phyloP scores from a whole-genome alignment of 2,888 invertebrate species.

The Phlogophora meticulosa region DNA sequence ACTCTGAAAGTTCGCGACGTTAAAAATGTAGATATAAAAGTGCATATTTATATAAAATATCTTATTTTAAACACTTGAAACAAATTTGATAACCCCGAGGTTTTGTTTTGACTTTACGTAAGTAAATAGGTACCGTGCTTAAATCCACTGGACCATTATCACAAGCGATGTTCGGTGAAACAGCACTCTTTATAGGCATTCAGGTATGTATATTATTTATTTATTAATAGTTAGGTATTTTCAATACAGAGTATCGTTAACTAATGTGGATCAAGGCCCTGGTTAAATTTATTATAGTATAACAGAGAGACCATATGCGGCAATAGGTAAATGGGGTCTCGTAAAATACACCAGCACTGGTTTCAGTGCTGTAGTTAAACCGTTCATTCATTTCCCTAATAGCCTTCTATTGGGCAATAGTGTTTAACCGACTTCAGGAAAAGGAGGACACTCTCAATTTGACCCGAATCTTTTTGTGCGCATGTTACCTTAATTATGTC shows the following conservation, averaged over 20 bases:
- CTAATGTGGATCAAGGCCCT: conserved; percentile 23
- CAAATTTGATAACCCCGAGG: conserved; percentile 38
- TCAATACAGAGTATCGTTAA: conserved; percentile 25
- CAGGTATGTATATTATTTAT: conserved; percentile 24
- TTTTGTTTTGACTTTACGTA: conserved; percentile 13
- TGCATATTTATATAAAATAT: not conserved
- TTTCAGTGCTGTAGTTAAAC: no score
- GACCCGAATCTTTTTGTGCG: no score
- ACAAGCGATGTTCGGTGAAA: conserved; percentile 25
- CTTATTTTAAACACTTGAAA: not conserved
- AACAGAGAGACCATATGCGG: not conserved
- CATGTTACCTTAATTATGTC: no score
- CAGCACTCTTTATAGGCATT: conserved; percentile 20
- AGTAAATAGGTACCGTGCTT: conserved; percentile 25
- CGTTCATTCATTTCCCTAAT: conserved; percentile 3
- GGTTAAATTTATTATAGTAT: not conserved
- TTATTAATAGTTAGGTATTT: conserved; percentile 14
- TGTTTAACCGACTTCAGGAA: conserved; percentile 5
- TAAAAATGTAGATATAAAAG: not conserved
- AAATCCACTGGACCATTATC: not conserved
- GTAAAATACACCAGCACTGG: not conserved
- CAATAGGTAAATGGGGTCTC: not conserved
- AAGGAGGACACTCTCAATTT: no score
- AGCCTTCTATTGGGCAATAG: conserved; percentile 1
- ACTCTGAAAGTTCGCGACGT: not conserved